A percentile compares a stretch with the other conserved stretches of the same genome.
These are phyloP conservation scores for Sebastes kiyomatsui DNA, from an alignment of 2,797 vertebrate genomes.

Conservation along the genomic window DNA sequence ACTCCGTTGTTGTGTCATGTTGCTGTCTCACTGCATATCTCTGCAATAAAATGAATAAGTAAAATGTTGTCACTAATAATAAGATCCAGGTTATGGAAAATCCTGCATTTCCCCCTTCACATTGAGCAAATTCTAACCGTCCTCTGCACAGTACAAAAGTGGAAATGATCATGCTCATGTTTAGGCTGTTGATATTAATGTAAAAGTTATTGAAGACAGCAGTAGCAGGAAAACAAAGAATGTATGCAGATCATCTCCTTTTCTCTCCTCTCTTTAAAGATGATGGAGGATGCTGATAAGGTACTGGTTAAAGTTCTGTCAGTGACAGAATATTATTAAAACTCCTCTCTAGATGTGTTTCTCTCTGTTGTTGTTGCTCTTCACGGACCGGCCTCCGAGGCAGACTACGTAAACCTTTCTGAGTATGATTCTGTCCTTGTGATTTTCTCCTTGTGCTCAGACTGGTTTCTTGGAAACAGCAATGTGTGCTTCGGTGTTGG, in stretches of 20 bases:
- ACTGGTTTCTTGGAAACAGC: conserved; percentile 40
- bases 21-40: neutral
- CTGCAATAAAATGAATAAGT: neutral
- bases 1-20: neutral
- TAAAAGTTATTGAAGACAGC: neutral
- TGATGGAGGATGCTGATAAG: conserved; percentile 83
- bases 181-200: neutral
- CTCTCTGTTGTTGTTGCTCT: conserved; percentile 34
- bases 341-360: conserved; percentile 48
- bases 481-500: conserved; percentile 44
- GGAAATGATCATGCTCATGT: neutral
- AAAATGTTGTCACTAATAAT: neutral
- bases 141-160: neutral
- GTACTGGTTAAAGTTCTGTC: conserved; percentile 70
- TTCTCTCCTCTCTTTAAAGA: conserved; percentile 79
- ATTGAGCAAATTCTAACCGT: neutral
- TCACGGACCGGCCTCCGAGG: conserved; percentile 3
- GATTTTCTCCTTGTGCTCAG: conserved; percentile 22
- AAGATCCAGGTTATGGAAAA: neutral
- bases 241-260: conserved; percentile 36
- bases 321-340: conserved; percentile 28
- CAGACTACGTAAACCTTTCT: conserved; percentile 4
- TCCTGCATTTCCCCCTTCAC: neutral
- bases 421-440: conserved; percentile 36
- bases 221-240: neutral